A percentile compares a stretch with the other conserved stretches of the same genome.
phyloP scores from a whole-genome alignment of 2,797 vertebrate species.

The Typhlichthys eigenmanni region DNA sequence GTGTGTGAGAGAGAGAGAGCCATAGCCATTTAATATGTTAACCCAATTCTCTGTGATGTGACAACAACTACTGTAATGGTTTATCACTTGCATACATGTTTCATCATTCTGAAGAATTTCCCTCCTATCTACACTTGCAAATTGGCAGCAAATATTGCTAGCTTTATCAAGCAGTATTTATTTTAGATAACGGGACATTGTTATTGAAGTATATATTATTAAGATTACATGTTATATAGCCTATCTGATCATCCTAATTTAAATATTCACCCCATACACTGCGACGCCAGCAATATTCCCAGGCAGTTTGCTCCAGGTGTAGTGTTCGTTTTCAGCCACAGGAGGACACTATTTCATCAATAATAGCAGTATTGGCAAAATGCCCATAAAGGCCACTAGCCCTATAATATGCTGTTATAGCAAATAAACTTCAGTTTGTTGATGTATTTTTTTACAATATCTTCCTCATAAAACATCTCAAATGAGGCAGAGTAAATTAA shows the following conservation, averaged over 20 bases:
- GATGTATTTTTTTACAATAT: slow-evolving; percentile 41
- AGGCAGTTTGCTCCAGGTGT: background rate
- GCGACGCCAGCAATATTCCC: slow-evolving; percentile 10
- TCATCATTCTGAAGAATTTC: slow-evolving; percentile 66
- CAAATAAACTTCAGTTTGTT: slow-evolving; percentile 51
- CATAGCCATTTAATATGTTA: slow-evolving; percentile 17
- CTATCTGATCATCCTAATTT: slow-evolving; percentile 47
- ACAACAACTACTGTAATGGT: slow-evolving; percentile 34
- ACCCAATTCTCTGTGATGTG: slow-evolving; percentile 47
- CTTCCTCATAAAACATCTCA: slow-evolving; percentile 39
- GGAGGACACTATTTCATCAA: slow-evolving; percentile 70
- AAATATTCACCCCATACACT: slow-evolving; percentile 14
- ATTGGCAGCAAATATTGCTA: slow-evolving; percentile 47
- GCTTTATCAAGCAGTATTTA: slow-evolving; percentile 40
- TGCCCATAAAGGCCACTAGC: slow-evolving; percentile 30
- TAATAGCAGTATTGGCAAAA: slow-evolving; percentile 47
- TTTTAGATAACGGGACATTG: slow-evolving; percentile 56
- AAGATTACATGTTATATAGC: slow-evolving; percentile 29
- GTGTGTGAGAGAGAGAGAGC: background rate
- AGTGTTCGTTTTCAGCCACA: slow-evolving; percentile 46
- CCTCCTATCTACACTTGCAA: slow-evolving; percentile 49
- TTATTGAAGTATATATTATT: slow-evolving; percentile 60
- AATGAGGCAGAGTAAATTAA: slow-evolving; percentile 30
- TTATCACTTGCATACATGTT: slow-evolving; percentile 65
- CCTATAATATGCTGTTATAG: slow-evolving; percentile 27